Percentiles rank a stretch among this genome's conserved stretches.
Evolutionary conservation across 2,888 invertebrate genomes (phyloP).

Genomic region (Malthinus flaveolus): DNA sequence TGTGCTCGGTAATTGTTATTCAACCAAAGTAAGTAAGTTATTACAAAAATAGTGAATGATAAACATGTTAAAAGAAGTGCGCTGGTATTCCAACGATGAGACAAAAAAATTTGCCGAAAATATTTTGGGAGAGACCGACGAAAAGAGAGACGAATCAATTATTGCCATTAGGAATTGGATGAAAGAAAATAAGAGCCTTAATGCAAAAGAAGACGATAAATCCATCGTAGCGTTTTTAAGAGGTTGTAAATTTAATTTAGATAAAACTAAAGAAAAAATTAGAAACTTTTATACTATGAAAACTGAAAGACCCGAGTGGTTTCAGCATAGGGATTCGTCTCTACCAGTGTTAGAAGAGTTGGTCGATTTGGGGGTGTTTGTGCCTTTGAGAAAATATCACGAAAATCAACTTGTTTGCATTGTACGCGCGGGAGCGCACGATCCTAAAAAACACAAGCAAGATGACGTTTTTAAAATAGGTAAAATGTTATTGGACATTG

Average conservation of each 20-base stretch:
- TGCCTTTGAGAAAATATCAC: slow-evolving; percentile 57
- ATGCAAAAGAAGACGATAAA: slow-evolving; percentile 55
- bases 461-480: slow-evolving; percentile 65
- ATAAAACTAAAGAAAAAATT: slow-evolving; percentile 62
- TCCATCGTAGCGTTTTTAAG: slow-evolving; percentile 62
- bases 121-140: slow-evolving; percentile 46
- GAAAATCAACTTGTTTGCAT: slow-evolving; percentile 62
- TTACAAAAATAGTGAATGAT: too few species aligned
- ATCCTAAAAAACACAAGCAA: slow-evolving; percentile 61
- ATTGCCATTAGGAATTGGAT: slow-evolving; percentile 53
- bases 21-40: too few species aligned
- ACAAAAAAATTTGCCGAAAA: slow-evolving; percentile 40
- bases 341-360: slow-evolving; percentile 61
- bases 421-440: slow-evolving; percentile 62
- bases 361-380: slow-evolving; percentile 61
- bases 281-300: slow-evolving; percentile 62
- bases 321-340: slow-evolving; percentile 61
- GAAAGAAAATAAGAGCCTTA: slow-evolving; percentile 51
- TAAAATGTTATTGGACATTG: slow-evolving; percentile 66
- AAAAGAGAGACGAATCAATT: slow-evolving; percentile 39
- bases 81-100: slow-evolving; percentile 32
- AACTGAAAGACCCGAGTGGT: slow-evolving; percentile 63
- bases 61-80: background rate
- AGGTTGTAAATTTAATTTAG: slow-evolving; percentile 64
- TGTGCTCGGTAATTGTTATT: too few species aligned